Percentiles rank a stretch among this genome's conserved stretches.
These are phyloP conservation scores for Brachionichthys hirsutus DNA, from an alignment of 2,113 vertebrate species.

Conservation along the genomic window DNA sequence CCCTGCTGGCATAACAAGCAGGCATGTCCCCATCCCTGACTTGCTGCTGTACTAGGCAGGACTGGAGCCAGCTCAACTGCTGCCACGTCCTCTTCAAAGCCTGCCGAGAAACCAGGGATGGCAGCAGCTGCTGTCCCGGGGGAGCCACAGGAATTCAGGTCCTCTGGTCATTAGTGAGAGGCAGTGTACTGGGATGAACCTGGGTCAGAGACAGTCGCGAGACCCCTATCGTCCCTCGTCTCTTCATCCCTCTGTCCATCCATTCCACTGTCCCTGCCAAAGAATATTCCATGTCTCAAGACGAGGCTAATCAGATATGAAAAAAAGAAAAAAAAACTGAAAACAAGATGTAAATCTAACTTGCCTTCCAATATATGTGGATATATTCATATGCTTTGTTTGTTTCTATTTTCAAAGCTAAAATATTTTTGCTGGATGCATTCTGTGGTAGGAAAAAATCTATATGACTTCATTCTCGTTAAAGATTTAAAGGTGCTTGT, in stretches of 20 bases:
- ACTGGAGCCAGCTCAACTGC: slow-evolving; percentile 59
- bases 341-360: background rate
- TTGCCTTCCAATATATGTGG: background rate
- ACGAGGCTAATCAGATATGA: background rate
- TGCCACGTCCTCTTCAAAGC: slow-evolving; percentile 72
- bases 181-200: slow-evolving; percentile 60
- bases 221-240: slow-evolving; percentile 51
- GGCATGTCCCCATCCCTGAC: slow-evolving; percentile 59
- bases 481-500: no score
- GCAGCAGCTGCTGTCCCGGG: slow-evolving; percentile 76
- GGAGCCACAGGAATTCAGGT: slow-evolving; percentile 64
- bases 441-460: no score
- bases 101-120: slow-evolving; percentile 58
- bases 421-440: no score
- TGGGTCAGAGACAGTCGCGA: slow-evolving; percentile 69
- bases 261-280: slow-evolving; percentile 34
- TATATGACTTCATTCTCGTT: no score
- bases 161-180: slow-evolving; percentile 78
- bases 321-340: no score
- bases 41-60: slow-evolving; percentile 65
- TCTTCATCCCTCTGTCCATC: slow-evolving; percentile 33
- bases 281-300: slow-evolving; percentile 25
- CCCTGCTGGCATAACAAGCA: slow-evolving; percentile 75
- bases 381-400: no score
- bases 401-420: no score